phyloP scores from a whole-genome alignment of 2,888 invertebrate species.

The Ormia ochracea region DNA sequence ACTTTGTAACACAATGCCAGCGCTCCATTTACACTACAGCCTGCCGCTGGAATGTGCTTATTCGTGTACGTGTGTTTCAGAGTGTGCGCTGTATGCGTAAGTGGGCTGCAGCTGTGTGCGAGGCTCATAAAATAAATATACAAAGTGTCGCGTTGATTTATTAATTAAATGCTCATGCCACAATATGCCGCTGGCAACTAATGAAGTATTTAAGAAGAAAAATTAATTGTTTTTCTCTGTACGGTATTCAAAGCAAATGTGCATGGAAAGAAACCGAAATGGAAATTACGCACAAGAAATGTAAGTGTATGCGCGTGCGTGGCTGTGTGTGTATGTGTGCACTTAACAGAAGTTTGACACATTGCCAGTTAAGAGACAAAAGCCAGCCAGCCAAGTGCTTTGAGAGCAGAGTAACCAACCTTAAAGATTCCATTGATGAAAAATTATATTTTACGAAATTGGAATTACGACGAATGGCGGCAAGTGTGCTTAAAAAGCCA shows the following conservation, averaged over 20 bases:
- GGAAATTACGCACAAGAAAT: conserved; percentile 59
- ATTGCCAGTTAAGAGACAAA: conserved; percentile 50
- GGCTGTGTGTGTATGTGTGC: conserved; percentile 41
- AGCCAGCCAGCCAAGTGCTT: conserved; percentile 52
- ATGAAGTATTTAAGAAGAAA: conserved; percentile 63
- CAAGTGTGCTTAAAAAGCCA: too few species aligned
- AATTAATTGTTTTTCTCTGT: conserved; percentile 69
- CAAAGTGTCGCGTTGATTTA: conserved; percentile 75
- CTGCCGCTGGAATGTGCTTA: conserved; percentile 16
- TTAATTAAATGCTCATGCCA: conserved; percentile 71
- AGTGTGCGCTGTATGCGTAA: background rate
- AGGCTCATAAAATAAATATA: conserved; percentile 28
- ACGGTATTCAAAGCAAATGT: conserved; percentile 44
- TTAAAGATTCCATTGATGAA: background rate
- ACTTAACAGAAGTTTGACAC: conserved; percentile 53
- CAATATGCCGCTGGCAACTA: conserved; percentile 51
- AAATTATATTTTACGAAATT: too few species aligned
- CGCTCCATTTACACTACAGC: background rate
- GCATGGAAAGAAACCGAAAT: conserved; percentile 16
- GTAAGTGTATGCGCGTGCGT: too few species aligned
- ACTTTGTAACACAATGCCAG: conserved; percentile 41
- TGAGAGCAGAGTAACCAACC: conserved; percentile 15
- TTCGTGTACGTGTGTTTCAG: background rate
- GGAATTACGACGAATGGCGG: too few species aligned
- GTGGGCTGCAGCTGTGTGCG: conserved; percentile 18